Percentiles rank a stretch among this genome's conserved stretches.
phyloP scores from a whole-genome alignment of 2,888 invertebrate genomes.

The Drosophila mulleri region DNA sequence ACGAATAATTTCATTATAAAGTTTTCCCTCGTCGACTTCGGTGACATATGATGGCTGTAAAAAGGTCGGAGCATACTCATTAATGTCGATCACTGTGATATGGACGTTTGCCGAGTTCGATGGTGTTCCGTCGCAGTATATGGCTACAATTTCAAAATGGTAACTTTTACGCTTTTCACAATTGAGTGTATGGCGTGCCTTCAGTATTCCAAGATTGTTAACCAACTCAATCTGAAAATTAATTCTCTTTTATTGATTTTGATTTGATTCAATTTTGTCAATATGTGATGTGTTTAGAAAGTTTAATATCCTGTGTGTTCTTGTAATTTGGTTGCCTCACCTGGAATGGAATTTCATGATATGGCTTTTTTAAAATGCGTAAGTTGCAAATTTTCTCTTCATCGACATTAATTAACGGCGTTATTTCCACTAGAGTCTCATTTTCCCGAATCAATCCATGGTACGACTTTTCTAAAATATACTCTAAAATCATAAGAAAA shows the following conservation, averaged over 20 bases:
- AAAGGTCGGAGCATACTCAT: slow-evolving; percentile 97
- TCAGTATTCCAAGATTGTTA: slow-evolving; percentile 92
- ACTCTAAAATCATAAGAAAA: slow-evolving; percentile 69
- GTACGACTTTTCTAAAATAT: slow-evolving; percentile 92
- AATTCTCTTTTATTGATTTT: not conserved
- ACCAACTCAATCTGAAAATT: slow-evolving; percentile 88
- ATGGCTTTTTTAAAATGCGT: slow-evolving; percentile 95
- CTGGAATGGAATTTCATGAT: slow-evolving; percentile 97
- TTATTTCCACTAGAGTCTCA: slow-evolving; percentile 96
- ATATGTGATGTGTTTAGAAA: not conserved
- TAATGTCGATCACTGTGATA: slow-evolving; percentile 97
- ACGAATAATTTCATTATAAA: slow-evolving; percentile 95
- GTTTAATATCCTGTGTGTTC: not conserved
- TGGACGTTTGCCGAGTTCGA: slow-evolving; percentile 96
- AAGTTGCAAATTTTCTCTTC: slow-evolving; percentile 94
- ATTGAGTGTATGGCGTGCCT: slow-evolving; percentile 93
- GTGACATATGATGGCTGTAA: slow-evolving; percentile 95
- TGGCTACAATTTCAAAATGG: slow-evolving; percentile 97
- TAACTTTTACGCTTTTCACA: slow-evolving; percentile 97
- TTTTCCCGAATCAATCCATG: slow-evolving; percentile 97
- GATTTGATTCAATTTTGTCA: not conserved
- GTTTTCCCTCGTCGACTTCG: slow-evolving; percentile 93
- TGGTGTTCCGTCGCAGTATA: slow-evolving; percentile 94
- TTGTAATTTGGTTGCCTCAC: slow-evolving; percentile 85
- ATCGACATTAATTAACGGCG: slow-evolving; percentile 94